A percentile compares a stretch with the other conserved stretches of the same genome.
Evolutionary conservation across 2,797 vertebrate genomes (phyloP).

Genomic region (Cichlasoma orientale): DNA sequence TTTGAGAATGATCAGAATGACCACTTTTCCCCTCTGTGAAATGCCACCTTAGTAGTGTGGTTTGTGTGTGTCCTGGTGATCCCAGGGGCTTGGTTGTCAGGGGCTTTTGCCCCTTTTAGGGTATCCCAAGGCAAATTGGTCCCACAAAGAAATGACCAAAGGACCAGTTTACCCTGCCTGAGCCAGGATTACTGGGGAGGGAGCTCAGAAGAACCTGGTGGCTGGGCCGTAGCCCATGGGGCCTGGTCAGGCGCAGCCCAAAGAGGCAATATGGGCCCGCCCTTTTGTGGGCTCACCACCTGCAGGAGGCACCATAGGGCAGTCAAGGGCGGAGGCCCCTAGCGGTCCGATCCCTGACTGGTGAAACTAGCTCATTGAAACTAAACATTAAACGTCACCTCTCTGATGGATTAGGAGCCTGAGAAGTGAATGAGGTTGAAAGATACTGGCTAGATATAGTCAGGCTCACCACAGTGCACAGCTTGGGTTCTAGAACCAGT

Average conservation of each 20-base stretch:
- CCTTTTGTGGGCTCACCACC: neutral
- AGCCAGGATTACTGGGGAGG: neutral
- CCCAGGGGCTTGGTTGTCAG: too few species aligned
- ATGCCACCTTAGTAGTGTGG: too few species aligned
- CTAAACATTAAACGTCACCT: neutral
- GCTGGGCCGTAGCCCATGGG: neutral
- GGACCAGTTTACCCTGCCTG: neutral
- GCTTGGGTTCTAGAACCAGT: neutral
- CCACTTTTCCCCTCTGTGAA: too few species aligned
- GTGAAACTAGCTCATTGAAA: neutral
- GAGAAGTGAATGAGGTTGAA: neutral
- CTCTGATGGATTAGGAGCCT: neutral
- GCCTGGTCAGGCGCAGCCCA: neutral
- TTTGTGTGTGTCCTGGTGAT: too few species aligned
- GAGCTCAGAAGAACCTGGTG: neutral
- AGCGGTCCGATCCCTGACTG: neutral
- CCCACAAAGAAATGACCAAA: too few species aligned
- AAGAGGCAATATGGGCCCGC: neutral
- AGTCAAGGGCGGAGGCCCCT: neutral
- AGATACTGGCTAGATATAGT: neutral
- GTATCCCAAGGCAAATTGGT: too few species aligned
- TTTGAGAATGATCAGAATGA: too few species aligned
- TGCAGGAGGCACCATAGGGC: neutral
- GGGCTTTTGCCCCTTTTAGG: too few species aligned
- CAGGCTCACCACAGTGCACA: neutral